Conservation (phyloP, 2,797 vertebrate genomes). For the Pipistrellus pygmaeus region DNA sequence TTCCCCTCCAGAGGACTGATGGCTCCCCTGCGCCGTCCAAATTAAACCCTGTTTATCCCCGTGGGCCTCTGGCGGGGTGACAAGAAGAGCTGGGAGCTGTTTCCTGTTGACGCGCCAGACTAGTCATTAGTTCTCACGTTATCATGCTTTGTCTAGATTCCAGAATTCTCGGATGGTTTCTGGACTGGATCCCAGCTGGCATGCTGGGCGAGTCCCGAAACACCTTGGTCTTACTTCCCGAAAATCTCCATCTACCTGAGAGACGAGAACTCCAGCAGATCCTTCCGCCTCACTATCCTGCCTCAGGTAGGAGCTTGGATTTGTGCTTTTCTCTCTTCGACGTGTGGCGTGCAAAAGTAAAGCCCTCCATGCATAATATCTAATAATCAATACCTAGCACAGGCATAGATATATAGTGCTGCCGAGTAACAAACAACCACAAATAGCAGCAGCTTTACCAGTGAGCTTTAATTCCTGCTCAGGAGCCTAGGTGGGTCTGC, state of each 20-base stretch:
- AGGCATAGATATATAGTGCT: rapidly evolving
- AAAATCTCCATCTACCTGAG: slow-evolving; percentile 97
- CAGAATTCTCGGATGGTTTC: slow-evolving; percentile 95
- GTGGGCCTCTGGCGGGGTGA: rapidly evolving
- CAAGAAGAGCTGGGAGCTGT: neutral
- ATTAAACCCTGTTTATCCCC: neutral
- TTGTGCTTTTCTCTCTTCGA: neutral
- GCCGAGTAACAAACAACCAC: rapidly evolving
- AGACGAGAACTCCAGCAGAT: slow-evolving; percentile 94
- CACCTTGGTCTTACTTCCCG: slow-evolving; percentile 96
- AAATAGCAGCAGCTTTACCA: rapidly evolving
- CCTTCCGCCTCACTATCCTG: slow-evolving; percentile 95
- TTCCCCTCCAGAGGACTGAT: neutral
- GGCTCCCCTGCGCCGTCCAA: neutral
- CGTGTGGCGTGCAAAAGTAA: rapidly evolving
- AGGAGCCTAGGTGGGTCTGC: neutral
- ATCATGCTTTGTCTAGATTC: slow-evolving; percentile 88
- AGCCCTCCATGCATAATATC: rapidly evolving
- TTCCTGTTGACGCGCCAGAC: slow-evolving; percentile 12
- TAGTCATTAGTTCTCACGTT: neutral
- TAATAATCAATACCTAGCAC: too few species aligned
- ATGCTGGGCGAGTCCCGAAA: slow-evolving; percentile 94
- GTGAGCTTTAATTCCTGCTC: rapidly evolving
- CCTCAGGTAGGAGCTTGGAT: slow-evolving; percentile 91
- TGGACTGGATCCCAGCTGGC: slow-evolving; percentile 96